These are phyloP conservation scores for Myotis daubentonii DNA, from an alignment of 2,797 vertebrate species.

Conservation along the genomic window DNA sequence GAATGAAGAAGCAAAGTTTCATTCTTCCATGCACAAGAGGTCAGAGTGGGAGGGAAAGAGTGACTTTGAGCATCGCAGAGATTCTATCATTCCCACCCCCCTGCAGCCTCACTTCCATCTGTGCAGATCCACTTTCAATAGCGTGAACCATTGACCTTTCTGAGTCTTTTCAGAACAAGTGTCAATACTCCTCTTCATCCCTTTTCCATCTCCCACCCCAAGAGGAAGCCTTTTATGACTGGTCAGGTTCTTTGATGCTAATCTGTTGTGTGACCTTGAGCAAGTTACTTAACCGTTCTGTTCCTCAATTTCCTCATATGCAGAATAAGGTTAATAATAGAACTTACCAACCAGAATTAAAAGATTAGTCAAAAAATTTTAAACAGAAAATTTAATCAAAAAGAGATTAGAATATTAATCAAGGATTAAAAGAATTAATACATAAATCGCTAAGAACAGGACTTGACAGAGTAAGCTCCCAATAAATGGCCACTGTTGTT, in stretches of 20 bases:
- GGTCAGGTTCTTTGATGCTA: background rate
- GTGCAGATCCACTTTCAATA: background rate
- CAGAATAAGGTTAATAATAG: conserved; percentile 22
- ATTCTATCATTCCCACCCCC: background rate
- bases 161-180: background rate
- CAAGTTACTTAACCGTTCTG: background rate
- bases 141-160: background rate
- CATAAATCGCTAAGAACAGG: background rate
- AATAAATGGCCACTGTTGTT: background rate
- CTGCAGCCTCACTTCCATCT: background rate
- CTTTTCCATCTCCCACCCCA: background rate
- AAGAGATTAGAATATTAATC: background rate
- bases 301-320: background rate
- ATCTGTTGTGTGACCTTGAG: background rate
- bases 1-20: background rate
- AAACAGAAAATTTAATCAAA: background rate
- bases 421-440: background rate
- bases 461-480: background rate
- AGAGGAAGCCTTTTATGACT: background rate
- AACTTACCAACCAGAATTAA: background rate
- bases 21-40: background rate
- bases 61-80: background rate
- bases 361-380: background rate
- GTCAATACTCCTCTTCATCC: background rate
- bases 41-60: background rate